Conservation (phyloP, 2,797 vertebrate genomes). For the Ambastaia sidthimunki region DNA sequence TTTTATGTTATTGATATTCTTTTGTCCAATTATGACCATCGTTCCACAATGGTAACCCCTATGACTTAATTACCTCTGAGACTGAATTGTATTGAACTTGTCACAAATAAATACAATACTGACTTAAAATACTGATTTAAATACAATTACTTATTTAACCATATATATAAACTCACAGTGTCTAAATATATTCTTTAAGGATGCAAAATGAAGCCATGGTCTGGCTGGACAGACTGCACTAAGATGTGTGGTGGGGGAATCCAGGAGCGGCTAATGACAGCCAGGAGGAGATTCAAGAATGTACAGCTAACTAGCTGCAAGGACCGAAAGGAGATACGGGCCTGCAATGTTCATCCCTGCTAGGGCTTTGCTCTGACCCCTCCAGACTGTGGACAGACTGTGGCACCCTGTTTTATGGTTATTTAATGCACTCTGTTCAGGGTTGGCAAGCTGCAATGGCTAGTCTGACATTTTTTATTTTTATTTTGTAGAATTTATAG, state of each 20-base stretch:
- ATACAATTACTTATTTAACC: not conserved
- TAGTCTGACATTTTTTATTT: constrained; percentile 46
- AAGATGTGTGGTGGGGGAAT: constrained; percentile 93
- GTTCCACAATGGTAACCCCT: too few relatives aligned
- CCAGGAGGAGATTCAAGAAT: constrained; percentile 93
- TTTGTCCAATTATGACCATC: not conserved
- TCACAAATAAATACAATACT: not conserved
- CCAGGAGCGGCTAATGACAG: constrained; percentile 94
- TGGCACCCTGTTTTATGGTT: constrained; percentile 64
- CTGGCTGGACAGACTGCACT: constrained; percentile 94
- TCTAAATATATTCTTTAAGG: constrained; percentile 70
- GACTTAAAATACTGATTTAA: too few relatives aligned
- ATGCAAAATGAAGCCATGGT: constrained; percentile 96
- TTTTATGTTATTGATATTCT: not conserved
- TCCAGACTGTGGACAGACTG: constrained; percentile 51
- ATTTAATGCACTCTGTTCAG: constrained; percentile 75
- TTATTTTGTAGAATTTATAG: constrained; percentile 37
- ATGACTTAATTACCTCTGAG: too few relatives aligned
- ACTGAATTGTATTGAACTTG: not conserved
- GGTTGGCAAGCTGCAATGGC: constrained; percentile 67
- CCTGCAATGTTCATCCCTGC: constrained; percentile 96
- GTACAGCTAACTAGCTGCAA: constrained; percentile 94
- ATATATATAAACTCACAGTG: not conserved
- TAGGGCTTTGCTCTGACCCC: constrained; percentile 70
- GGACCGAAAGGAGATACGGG: constrained; percentile 97